Percentiles rank a stretch among this genome's conserved stretches.
Evolutionary conservation across 2,888 invertebrate species (phyloP).

Genomic region (Plebejus melissa): DNA sequence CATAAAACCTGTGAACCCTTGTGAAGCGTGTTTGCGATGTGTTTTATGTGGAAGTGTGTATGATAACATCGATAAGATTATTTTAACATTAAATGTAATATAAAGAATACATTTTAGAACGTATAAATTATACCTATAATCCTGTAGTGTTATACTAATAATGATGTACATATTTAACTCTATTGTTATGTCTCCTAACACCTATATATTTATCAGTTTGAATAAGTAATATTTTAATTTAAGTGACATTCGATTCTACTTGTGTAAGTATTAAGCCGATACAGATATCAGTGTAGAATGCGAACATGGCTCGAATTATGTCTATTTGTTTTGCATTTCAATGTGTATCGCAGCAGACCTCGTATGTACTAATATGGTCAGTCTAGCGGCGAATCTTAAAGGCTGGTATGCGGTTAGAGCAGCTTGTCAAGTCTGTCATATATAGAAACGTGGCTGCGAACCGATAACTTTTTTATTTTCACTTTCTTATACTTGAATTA

Average conservation of each 20-base stretch:
- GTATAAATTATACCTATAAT: no score
- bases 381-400: constrained; percentile 34
- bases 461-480: constrained; percentile 45
- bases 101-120: no score
- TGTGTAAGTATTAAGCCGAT: neutral
- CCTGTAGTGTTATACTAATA: neutral
- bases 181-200: neutral
- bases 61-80: neutral
- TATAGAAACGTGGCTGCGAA: constrained; percentile 53
- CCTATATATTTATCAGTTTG: neutral
- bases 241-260: neutral
- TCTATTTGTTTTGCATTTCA: constrained; percentile 27
- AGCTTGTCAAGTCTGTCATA: constrained; percentile 60
- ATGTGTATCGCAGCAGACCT: constrained; percentile 28
- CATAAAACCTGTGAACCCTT: no score
- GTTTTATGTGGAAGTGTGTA: neutral
- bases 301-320: constrained; percentile 3
- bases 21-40: neutral
- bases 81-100: neutral
- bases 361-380: constrained; percentile 26
- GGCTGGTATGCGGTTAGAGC: constrained; percentile 42
- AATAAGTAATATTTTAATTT: neutral
- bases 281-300: constrained; percentile 16
- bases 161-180: neutral
- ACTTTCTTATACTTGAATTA: constrained; percentile 36